A percentile compares a stretch with the other conserved stretches of the same genome.
These are phyloP conservation scores for Ichneumoninae sp. DNA, from an alignment of 2,888 invertebrate species.

Conservation along the genomic window DNA sequence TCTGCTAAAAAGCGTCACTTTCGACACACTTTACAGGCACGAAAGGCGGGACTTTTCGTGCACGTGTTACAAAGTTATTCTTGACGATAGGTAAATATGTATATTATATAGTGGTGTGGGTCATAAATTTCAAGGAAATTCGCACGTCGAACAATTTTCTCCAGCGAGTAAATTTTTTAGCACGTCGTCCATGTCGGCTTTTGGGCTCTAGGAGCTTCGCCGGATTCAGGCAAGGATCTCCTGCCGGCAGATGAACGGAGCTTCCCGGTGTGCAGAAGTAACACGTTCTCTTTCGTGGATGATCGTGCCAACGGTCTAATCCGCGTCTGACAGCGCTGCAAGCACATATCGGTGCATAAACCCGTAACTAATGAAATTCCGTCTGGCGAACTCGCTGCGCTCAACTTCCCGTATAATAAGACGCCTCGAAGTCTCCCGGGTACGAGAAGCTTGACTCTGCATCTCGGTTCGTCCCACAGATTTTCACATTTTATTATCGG, in stretches of 20 bases:
- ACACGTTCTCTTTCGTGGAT: background rate
- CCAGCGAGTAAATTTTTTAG: background rate
- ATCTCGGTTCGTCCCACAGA: background rate
- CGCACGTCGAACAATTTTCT: background rate
- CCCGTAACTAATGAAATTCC: constrained; percentile 43
- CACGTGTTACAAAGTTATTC: too few species aligned
- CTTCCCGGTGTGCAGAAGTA: constrained; percentile 4
- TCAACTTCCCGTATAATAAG: constrained; percentile 26
- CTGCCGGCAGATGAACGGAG: background rate
- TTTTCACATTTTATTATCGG: background rate
- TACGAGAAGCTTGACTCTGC: background rate
- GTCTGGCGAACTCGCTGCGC: constrained; percentile 21
- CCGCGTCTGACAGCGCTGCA: background rate
- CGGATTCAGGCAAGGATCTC: background rate
- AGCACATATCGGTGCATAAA: constrained; percentile 39
- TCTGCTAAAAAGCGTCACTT: too few species aligned
- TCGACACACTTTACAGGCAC: too few species aligned
- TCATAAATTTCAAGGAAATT: background rate
- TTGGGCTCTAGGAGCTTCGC: background rate
- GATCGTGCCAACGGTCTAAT: constrained; percentile 28
- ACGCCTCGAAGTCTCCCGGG: constrained; percentile 4
- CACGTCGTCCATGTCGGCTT: background rate
- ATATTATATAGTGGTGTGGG: background rate
- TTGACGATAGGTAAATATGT: too few species aligned
- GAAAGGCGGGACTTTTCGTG: too few species aligned